Percentiles rank a stretch among this genome's conserved stretches.
phyloP scores from a whole-genome alignment of 2,113 vertebrate species.

The Agelaius phoeniceus region DNA sequence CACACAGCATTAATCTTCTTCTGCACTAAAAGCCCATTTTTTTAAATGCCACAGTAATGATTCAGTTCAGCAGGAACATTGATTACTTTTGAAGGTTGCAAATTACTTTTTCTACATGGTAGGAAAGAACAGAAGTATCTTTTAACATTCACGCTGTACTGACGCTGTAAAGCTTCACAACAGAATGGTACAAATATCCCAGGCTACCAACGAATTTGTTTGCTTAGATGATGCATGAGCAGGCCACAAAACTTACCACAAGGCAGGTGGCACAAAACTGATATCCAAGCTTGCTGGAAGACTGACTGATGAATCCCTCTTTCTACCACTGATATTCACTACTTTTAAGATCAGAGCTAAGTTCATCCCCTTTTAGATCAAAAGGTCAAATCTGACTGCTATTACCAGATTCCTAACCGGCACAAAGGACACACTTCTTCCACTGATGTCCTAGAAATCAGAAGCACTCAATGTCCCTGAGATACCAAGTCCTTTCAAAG shows the following conservation, averaged over 20 bases:
- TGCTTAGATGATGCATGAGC: rapidly evolving
- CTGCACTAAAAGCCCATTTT: not conserved
- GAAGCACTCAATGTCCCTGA: not conserved
- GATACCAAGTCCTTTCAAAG: not conserved
- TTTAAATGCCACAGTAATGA: not conserved
- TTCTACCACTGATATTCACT: not conserved
- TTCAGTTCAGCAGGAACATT: not conserved
- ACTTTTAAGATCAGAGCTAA: not conserved
- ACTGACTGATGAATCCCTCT: not conserved
- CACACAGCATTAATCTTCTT: not conserved
- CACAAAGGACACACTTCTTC: not conserved
- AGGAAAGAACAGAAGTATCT: not conserved
- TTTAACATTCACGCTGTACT: not conserved
- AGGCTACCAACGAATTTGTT: not conserved
- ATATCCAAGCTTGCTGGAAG: not conserved
- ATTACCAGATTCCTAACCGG: not conserved
- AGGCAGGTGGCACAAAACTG: not conserved
- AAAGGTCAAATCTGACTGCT: not conserved
- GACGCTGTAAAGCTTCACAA: not conserved
- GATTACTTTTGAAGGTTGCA: not conserved
- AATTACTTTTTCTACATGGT: not conserved
- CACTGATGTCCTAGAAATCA: not conserved
- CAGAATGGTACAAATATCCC: not conserved
- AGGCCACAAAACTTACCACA: not conserved
- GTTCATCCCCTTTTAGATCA: not conserved